phyloP scores from a whole-genome alignment of 2,888 invertebrate species.

The Drosophila eohydei region DNA sequence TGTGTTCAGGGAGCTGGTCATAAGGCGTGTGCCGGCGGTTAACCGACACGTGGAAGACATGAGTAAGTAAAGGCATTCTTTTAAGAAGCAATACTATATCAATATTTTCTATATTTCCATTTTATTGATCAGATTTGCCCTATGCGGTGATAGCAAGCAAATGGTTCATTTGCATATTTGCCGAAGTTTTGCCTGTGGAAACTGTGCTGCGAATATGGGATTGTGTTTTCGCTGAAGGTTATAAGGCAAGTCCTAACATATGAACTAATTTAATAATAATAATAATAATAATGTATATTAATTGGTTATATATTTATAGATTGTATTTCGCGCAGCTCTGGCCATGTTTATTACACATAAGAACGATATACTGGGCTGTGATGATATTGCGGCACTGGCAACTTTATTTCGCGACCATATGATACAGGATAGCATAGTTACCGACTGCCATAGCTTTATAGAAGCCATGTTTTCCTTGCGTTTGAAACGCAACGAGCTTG shows the following conservation, averaged over 20 bases:
- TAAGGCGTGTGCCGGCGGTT: slow-evolving; percentile 92
- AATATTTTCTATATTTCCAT: neutral
- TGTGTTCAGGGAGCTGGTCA: slow-evolving; percentile 94
- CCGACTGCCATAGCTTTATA: slow-evolving; percentile 96
- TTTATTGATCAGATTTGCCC: slow-evolving; percentile 88
- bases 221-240: slow-evolving; percentile 97
- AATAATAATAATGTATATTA: neutral
- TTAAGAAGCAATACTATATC: neutral
- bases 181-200: slow-evolving; percentile 97
- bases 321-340: slow-evolving; percentile 94
- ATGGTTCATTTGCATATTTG: slow-evolving; percentile 97
- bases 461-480: slow-evolving; percentile 93
- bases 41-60: slow-evolving; percentile 92
- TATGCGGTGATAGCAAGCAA: slow-evolving; percentile 97
- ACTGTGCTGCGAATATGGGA: slow-evolving; percentile 98
- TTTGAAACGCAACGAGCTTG: slow-evolving; percentile 85
- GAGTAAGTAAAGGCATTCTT: slow-evolving; percentile 85
- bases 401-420: slow-evolving; percentile 92
- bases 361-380: slow-evolving; percentile 90
- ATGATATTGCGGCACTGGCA: slow-evolving; percentile 92
- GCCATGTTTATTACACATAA: slow-evolving; percentile 92
- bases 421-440: slow-evolving; percentile 90
- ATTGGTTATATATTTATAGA: slow-evolving; percentile 78
- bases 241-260: slow-evolving; percentile 86
- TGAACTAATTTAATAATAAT: too few relatives aligned